Base-by-base conservation (phyloP, 2,888 invertebrate genomes). In the Ecliptopera silaceata region DNA sequence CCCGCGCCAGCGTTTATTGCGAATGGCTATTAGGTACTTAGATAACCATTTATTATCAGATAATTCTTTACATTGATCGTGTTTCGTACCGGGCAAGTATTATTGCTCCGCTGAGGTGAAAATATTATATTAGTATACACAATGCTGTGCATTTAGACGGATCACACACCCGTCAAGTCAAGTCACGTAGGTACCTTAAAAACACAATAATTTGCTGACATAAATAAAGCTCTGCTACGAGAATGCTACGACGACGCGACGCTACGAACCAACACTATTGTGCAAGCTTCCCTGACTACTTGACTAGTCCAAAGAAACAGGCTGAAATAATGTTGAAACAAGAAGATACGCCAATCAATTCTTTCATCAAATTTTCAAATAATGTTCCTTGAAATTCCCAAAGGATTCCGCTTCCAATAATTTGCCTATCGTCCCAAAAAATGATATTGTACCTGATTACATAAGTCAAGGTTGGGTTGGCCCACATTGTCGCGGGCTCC, bases 401-500 rank as follows among this genome's bases (percentile, higher is more conserved):
- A 31, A 52, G 32, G 20, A 42, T 51, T 51, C 20, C 32, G 41
- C 18, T 32, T 39, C 53, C 32, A 45, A 49, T 49, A 39, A 38
- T 51, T 52, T 48, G 39, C 32, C 26, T 48, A 57, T 45, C 45
- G 17, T 53, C 41, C 52, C 48, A 41, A 29, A 45, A 48, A 50
- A 20, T 26, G 31, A 50, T 54, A 53, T 43, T 49, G 48, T 26
- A 29, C 52, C 39, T 53, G 59, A 41, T 55, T 47, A 43, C 50
- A 38, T 43, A 54, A 48, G 42, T 48, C 10, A 48, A 48, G 56
- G 47, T 34, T 8, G 46, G 49, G 31, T 8, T 43, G 47, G 56
- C 17, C 31, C 29, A 26, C 49, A 47, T 47, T 45, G 62, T 60
- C 56, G 47, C 58, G 53, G 47, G 47, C 42, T 45, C 44, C 11